Evolutionary conservation across 2,888 invertebrate genomes (phyloP).

Genomic region (Xestia c-nigrum): DNA sequence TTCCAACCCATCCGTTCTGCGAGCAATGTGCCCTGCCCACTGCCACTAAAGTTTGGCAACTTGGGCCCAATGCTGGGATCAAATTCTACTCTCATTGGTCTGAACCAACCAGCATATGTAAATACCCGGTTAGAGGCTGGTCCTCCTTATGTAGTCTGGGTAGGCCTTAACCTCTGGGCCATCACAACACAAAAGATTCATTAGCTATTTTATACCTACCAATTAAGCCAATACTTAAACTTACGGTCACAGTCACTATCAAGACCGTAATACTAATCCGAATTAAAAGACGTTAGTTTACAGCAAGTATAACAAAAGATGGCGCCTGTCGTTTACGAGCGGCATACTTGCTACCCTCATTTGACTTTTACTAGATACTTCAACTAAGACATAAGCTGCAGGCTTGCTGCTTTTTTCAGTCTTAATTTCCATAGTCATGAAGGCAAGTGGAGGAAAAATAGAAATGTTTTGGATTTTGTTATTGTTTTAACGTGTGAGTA

Average conservation of each 20-base stretch:
- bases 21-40: too few relatives aligned
- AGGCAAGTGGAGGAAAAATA: background rate
- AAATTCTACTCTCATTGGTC: background rate
- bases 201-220: background rate
- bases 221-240: background rate
- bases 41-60: too few relatives aligned
- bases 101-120: background rate
- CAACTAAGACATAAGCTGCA: slow-evolving; percentile 55
- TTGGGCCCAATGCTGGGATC: too few relatives aligned
- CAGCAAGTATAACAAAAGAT: slow-evolving; percentile 47
- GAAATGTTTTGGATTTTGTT: background rate
- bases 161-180: background rate
- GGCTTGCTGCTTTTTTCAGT: slow-evolving; percentile 35
- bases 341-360: slow-evolving; percentile 59
- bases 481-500: background rate
- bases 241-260: background rate
- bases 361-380: slow-evolving; percentile 62
- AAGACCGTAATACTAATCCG: slow-evolving; percentile 13
- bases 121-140: background rate
- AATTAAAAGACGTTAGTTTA: slow-evolving; percentile 32
- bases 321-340: slow-evolving; percentile 54
- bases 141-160: background rate
- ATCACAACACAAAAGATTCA: background rate
- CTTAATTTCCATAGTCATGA: slow-evolving; percentile 41
- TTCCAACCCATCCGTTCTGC: too few relatives aligned